A percentile compares a stretch with the other conserved stretches of the same genome.
Evolutionary conservation across 2,113 vertebrate genomes (phyloP).

Genomic region (Nasalis larvatus): DNA sequence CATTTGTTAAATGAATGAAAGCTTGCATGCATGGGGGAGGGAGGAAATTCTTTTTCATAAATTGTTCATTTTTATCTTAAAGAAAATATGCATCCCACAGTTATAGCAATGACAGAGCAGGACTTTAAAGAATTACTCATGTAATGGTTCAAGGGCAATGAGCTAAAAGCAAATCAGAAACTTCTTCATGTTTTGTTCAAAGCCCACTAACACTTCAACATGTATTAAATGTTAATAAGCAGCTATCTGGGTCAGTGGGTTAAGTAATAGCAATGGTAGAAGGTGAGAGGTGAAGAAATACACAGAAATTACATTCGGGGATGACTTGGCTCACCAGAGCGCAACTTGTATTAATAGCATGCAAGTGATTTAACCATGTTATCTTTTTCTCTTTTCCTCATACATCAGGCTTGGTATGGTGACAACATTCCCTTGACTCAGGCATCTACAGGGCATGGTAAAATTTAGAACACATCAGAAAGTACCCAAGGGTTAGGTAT

Average conservation of each 20-base stretch:
- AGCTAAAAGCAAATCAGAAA: constrained; percentile 69
- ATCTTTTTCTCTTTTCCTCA: background rate
- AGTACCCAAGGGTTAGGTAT: background rate
- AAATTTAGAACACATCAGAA: constrained; percentile 19
- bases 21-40: background rate
- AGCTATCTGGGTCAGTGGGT: constrained; percentile 71
- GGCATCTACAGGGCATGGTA: background rate
- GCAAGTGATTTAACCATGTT: constrained; percentile 1
- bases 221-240: constrained; percentile 75
- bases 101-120: background rate
- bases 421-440: background rate
- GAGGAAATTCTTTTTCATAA: background rate
- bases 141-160: constrained; percentile 59
- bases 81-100: background rate
- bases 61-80: constrained; percentile 43
- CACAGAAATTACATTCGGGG: constrained; percentile 60
- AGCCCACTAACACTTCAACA: constrained; percentile 59
- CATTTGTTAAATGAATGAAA: background rate
- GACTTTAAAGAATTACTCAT: constrained; percentile 50
- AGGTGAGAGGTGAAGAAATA: constrained; percentile 74
- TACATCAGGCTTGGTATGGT: background rate
- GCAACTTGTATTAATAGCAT: constrained; percentile 31
- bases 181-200: constrained; percentile 66
- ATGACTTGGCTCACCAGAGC: constrained; percentile 41
- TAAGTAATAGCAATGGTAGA: constrained; percentile 66